Evolutionary conservation across 2,113 vertebrate species (phyloP), one percentile per base, ranked within the genome.

Genomic region (Athene noctua): DNA sequence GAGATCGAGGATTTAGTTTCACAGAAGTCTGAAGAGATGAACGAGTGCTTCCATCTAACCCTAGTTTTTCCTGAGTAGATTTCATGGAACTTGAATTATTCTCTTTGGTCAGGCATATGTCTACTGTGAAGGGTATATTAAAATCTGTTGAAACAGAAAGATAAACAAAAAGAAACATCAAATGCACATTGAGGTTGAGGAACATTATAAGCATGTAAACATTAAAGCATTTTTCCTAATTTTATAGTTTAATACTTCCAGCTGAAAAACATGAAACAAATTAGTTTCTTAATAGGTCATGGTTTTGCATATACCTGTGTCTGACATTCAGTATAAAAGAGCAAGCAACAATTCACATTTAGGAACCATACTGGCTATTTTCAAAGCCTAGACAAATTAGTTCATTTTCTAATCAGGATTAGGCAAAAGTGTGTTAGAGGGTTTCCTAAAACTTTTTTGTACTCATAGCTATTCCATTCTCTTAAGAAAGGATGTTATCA

Each of bases 91-190:
- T 98, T 98, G 94, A 96, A 95, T 91, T 93, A 78, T 94, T 97
- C 88, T 99, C 99, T 98, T 98, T 98, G 98, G 98, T 98, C 78
- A 98, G 97, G 94, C 98, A 98, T 40, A 98, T 91, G 65, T 98
- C 98, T 90, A 97, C 94, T 78, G 98, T 97, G 77, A 98, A 98
- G 13, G 98, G 98, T 87, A 99, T 98, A 75, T 97, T 97, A 98
- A 99, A 99, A 98, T 98, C 99, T 99, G 95, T 96, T 61, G 46
- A 97, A 84, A 96, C 66, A 62, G 85, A 88, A 94, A 79, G 23
- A 52, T 13, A 63, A 63, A 95, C 85, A 96, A 42, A 96, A 42
- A 97, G 36, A 96, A 82, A 68, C 6, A 12, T 85, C 40, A 47
- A 62, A 70, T 61, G 46, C 57, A 78, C 34, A 42, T 40, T 74